Evolutionary conservation across 2,888 invertebrate species (phyloP).

Genomic region (Fragum whitleyi): DNA sequence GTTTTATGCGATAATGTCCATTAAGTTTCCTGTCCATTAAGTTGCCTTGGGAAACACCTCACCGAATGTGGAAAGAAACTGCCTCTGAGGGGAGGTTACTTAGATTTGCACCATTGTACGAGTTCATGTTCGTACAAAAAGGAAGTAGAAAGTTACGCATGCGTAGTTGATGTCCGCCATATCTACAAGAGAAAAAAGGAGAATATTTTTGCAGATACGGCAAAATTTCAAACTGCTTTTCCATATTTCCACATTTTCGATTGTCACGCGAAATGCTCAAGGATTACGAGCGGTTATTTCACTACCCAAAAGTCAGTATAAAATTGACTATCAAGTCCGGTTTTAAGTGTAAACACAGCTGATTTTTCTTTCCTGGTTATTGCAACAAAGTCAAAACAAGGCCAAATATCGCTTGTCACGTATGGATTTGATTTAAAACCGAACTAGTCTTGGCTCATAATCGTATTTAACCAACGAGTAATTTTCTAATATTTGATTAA

Average conservation of each 20-base stretch:
- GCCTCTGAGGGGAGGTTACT: too few relatives aligned
- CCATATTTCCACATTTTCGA: background rate
- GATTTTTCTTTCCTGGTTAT: constrained; percentile 30
- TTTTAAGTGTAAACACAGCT: background rate
- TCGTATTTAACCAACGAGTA: background rate
- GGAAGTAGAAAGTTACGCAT: constrained; percentile 12
- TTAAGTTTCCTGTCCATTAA: too few relatives aligned
- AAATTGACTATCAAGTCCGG: background rate
- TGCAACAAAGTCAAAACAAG: constrained; percentile 16
- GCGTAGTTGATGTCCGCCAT: constrained; percentile 34
- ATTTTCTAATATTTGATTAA: background rate
- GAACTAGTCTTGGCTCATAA: background rate
- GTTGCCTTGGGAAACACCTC: too few relatives aligned
- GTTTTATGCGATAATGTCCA: too few relatives aligned
- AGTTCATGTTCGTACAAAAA: background rate
- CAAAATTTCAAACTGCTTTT: background rate
- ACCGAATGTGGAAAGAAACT: too few relatives aligned
- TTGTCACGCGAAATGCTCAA: constrained; percentile 8
- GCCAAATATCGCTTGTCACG: constrained; percentile 23
- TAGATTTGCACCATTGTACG: too few relatives aligned
- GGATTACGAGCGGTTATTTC: background rate
- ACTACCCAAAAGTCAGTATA: constrained; percentile 19
- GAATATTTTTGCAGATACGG: constrained; percentile 14
- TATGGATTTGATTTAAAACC: too few relatives aligned
- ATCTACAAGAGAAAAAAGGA: constrained; percentile 3